phyloP scores from a whole-genome alignment of 2,888 invertebrate species.

The Trachelus iudaicus region DNA sequence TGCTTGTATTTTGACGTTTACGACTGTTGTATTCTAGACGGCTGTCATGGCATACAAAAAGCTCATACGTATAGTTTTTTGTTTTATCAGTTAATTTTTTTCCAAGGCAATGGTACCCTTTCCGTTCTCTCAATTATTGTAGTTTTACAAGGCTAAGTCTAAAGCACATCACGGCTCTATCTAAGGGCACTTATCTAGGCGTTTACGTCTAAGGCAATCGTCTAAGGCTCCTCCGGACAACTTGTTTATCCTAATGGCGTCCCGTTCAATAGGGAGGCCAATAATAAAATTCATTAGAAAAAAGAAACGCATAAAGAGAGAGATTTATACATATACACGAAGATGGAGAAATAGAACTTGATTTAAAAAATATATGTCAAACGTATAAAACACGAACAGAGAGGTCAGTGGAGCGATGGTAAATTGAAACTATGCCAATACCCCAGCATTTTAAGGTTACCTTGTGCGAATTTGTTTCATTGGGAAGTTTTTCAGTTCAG shows the following conservation, averaged over 20 bases:
- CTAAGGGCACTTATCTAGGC: slow-evolving; percentile 55
- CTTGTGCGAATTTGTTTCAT: not conserved
- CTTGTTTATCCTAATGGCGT: not conserved
- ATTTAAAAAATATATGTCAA: not conserved
- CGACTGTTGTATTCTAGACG: not conserved
- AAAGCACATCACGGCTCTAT: slow-evolving; percentile 22
- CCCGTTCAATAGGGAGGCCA: not conserved
- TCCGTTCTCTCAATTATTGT: not conserved
- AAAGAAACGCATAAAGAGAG: not conserved
- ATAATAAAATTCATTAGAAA: not conserved
- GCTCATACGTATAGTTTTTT: not conserved
- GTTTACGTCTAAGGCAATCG: not conserved
- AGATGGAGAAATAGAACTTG: not conserved
- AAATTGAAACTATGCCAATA: not conserved
- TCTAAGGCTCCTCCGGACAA: not conserved
- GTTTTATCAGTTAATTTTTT: not conserved
- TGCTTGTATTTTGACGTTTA: not conserved
- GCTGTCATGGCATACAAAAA: not conserved
- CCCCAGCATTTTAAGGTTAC: not conserved
- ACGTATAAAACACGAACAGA: not conserved
- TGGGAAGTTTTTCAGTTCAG: not conserved
- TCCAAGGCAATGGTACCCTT: not conserved
- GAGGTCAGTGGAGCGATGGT: not conserved
- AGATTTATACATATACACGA: not conserved
- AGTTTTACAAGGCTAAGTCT: not conserved